These are phyloP conservation scores for Turnix velox DNA, from an alignment of 2,113 vertebrate species.

Conservation along the genomic window DNA sequence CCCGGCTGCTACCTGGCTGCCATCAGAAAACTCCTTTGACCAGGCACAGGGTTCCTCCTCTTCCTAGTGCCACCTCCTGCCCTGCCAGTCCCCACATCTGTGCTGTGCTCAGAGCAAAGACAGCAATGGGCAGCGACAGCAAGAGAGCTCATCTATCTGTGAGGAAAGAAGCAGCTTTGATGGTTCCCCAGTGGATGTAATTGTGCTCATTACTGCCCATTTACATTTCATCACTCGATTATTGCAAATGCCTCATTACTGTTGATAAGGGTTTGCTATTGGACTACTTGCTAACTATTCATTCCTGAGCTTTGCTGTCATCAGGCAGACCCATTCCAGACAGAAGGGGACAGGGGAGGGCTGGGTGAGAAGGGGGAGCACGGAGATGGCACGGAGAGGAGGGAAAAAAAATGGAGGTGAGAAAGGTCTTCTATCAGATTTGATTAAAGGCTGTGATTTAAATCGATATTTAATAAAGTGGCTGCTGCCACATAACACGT, in stretches of 20 bases:
- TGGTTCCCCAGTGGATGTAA: conserved; percentile 84
- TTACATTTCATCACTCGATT: conserved; percentile 93
- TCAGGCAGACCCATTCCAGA: not conserved
- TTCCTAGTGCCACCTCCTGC: not conserved
- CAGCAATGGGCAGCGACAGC: conserved; percentile 60
- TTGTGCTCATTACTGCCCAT: conserved; percentile 91
- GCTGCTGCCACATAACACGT: conserved; percentile 75
- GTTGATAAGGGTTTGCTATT: conserved; percentile 74
- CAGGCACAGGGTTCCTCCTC: conserved; percentile 19
- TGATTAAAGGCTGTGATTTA: conserved; percentile 87
- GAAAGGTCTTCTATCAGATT: conserved; percentile 79
- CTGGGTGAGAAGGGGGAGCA: conserved; percentile 2
- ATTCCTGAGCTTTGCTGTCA: conserved; percentile 70
- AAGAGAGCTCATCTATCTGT: conserved; percentile 79
- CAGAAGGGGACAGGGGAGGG: not conserved
- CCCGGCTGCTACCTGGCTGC: conserved; percentile 65
- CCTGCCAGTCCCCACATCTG: not conserved
- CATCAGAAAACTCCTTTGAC: not conserved
- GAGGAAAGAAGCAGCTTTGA: conserved; percentile 75
- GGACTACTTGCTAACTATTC: conserved; percentile 72
- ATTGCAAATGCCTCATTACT: conserved; percentile 83
- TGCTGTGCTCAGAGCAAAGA: not conserved
- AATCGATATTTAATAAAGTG: conserved; percentile 94
- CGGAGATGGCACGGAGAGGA: not conserved
- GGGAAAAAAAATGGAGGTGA: conserved; percentile 63